Evolutionary conservation across 2,113 vertebrate genomes (phyloP).

Genomic region (Ahaetulla prasina): DNA sequence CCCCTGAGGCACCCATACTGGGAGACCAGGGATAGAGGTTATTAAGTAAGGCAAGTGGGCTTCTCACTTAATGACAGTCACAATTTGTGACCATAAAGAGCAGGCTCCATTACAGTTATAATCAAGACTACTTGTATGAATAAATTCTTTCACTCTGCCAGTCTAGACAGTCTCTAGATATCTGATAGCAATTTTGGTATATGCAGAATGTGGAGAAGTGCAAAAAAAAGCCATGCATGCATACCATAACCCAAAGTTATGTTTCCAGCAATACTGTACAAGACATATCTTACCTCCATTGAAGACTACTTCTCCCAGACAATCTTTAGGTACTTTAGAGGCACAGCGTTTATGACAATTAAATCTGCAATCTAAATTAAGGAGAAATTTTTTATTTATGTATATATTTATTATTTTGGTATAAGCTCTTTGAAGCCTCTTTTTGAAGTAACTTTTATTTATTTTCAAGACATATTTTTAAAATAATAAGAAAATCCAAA

Average conservation of each 20-base stretch:
- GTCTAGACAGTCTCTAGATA: neutral
- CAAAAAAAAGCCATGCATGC: neutral
- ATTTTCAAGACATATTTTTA: neutral
- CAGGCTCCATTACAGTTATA: neutral
- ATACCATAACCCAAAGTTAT: neutral
- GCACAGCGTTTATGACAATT: slow-evolving; percentile 97
- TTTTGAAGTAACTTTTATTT: neutral
- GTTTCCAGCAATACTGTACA: neutral
- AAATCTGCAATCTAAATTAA: slow-evolving; percentile 87
- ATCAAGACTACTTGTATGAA: neutral
- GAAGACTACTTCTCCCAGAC: slow-evolving; percentile 92
- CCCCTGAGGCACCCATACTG: neutral
- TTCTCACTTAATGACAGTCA: neutral
- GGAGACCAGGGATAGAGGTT: neutral
- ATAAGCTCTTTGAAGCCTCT: neutral
- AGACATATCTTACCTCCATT: slow-evolving; percentile 81
- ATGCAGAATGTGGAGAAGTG: neutral
- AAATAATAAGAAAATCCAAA: neutral
- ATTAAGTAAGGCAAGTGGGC: neutral
- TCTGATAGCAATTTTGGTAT: neutral
- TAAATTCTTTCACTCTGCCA: neutral
- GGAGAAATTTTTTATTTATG: slow-evolving; percentile 23
- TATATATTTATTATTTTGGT: neutral
- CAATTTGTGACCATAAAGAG: neutral
- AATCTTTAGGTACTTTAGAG: slow-evolving; percentile 94